Evolutionary conservation across 2,797 vertebrate species (phyloP).

Genomic region (Ateles fusciceps): DNA sequence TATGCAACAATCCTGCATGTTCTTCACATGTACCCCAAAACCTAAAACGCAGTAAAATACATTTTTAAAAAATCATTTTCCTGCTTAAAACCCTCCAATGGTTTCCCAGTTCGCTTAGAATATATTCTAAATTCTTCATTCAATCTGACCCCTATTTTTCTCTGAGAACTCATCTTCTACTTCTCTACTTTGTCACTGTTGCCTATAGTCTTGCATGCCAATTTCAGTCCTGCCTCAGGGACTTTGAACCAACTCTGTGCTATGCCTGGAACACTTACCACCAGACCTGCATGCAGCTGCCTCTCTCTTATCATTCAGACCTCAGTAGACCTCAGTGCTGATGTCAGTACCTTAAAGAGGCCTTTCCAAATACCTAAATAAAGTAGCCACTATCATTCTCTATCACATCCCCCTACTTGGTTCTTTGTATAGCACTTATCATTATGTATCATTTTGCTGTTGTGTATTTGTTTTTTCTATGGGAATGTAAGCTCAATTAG

Average conservation of each 20-base stretch:
- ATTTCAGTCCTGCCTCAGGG: background rate
- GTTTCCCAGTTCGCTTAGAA: background rate
- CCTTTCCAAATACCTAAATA: background rate
- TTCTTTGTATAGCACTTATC: background rate
- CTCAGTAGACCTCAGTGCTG: background rate
- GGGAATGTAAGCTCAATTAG: background rate
- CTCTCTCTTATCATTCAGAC: background rate
- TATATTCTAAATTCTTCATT: background rate
- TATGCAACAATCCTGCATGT: too few relatives aligned
- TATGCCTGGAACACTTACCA: background rate
- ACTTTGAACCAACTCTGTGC: background rate
- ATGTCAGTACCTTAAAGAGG: background rate
- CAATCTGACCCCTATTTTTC: background rate
- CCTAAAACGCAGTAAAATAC: too few relatives aligned
- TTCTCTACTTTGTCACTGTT: background rate
- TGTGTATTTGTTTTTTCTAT: background rate
- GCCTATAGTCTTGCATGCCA: fast-evolving
- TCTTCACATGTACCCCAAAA: too few relatives aligned
- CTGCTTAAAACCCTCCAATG: background rate
- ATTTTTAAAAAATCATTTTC: too few relatives aligned
- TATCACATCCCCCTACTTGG: background rate
- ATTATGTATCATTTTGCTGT: background rate
- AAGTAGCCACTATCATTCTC: background rate
- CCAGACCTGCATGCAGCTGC: fast-evolving
- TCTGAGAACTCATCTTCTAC: background rate